Conservation (phyloP, 2,797 vertebrate species). For the Heliangelus exortis region DNA sequence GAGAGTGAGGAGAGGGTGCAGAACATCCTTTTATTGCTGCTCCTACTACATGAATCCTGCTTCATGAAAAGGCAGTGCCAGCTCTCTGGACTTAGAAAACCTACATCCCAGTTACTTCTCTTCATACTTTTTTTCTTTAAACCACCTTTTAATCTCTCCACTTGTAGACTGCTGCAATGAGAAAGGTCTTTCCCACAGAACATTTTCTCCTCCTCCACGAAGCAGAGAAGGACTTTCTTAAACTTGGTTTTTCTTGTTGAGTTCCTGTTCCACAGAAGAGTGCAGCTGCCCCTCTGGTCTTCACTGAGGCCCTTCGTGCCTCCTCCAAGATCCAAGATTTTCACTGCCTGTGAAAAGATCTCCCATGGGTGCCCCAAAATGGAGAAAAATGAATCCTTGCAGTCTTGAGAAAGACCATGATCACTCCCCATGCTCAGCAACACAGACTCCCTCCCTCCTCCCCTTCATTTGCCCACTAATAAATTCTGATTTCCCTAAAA, state of each 20-base stretch:
- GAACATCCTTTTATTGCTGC: neutral
- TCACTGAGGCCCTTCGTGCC: neutral
- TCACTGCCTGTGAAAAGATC: neutral
- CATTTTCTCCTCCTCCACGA: accelerated
- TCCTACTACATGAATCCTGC: neutral
- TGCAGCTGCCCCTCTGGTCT: neutral
- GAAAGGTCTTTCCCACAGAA: neutral
- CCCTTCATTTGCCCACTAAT: neutral
- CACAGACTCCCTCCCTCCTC: neutral
- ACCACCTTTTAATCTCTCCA: neutral
- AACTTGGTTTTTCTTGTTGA: neutral
- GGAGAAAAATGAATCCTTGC: neutral
- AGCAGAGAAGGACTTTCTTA: neutral
- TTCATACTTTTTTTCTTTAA: neutral
- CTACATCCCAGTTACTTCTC: neutral
- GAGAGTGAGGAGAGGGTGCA: neutral
- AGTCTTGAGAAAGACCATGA: neutral
- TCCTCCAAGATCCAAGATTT: neutral
- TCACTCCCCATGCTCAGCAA: neutral
- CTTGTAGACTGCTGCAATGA: neutral
- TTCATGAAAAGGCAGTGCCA: neutral
- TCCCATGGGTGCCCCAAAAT: neutral
- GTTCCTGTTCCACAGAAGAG: neutral
- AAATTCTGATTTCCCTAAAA: neutral
- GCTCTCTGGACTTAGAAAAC: neutral